Evolutionary conservation across 1,140 invertebrate species (phyloP).

Genomic region (Hestina assimilis): DNA sequence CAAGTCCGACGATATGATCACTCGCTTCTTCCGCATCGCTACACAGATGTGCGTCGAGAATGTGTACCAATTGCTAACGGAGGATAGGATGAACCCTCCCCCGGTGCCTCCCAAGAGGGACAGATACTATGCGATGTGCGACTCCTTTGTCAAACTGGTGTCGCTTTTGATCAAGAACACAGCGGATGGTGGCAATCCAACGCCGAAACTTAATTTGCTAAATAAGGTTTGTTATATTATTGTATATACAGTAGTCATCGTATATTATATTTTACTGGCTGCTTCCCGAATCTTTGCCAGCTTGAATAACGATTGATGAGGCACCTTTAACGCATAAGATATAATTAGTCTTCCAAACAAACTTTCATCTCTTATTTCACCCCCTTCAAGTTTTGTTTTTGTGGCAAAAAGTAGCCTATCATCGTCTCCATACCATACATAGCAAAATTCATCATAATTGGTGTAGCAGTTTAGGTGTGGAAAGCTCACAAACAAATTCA

Average conservation of each 20-base stretch:
- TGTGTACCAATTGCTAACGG: conserved; percentile 88
- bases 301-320: too few species aligned
- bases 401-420: too few species aligned
- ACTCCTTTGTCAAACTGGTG: conserved; percentile 96
- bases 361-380: too few species aligned
- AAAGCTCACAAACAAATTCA: too few species aligned
- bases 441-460: too few species aligned
- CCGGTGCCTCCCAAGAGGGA: conserved; percentile 83
- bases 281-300: too few species aligned
- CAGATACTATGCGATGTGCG: conserved; percentile 97
- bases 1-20: conserved; percentile 98
- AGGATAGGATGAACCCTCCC: conserved; percentile 72
- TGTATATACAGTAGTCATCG: too few species aligned
- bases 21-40: conserved; percentile 97
- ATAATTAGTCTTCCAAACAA: too few species aligned
- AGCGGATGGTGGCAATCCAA: conserved; percentile 91
- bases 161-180: conserved; percentile 97
- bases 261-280: too few species aligned
- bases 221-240: conserved; percentile 86
- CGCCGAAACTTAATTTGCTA: conserved; percentile 96
- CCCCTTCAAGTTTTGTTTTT: too few species aligned
- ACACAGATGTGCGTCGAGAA: conserved; percentile 98
- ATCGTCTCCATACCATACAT: background rate
- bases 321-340: too few species aligned
- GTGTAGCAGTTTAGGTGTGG: too few species aligned